Base-by-base conservation (phyloP, 2,888 invertebrate genomes). In the Cyrtodaria siliqua region DNA sequence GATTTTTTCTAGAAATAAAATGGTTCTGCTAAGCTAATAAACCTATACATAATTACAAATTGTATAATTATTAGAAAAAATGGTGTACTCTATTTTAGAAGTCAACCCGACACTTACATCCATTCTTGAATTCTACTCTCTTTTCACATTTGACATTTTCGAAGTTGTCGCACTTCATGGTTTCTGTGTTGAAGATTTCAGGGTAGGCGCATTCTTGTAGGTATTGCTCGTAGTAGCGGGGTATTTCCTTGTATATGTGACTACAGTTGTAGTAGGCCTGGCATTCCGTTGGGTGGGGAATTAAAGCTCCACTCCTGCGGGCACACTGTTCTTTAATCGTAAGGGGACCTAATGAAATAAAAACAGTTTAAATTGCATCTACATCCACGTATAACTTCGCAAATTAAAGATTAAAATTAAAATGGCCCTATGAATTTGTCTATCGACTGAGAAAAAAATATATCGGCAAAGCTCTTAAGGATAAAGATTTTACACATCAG, bases 241-340 rank as follows among this genome's bases (percentile, higher is more conserved):
- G 80, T 9, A 83, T 24, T 1, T 24, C 4, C n/a, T 3, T 16
- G 62, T 86, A 85, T 2, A 26, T 20, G 1, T 64, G 42, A 24
- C 85, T 85, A 49, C 89, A 90, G 84, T 90, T 86, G 78, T 86
- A 87, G 70, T 86, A 89, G 50, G 84, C 79, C 44, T 89, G 87
- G 57, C 89, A 90, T 57, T 86, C 86, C 52, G 82, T 79, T 0
- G 89, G 86, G 72, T 90, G 89, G 44, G 88, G 82, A 2, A 84
- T 69, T 0, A 80, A 1, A 2, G 68, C 57, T 6, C 79, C 68
- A 20, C 67, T n/a, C n/a, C n/a, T 60, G 24, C 59, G 57, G 6
- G 52, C 47, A 49, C 85, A 84, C 42, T 72, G 66, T 49, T 79
- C 79, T 6, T 72, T 68, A 14, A 82, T 70, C 2, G 82, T 64